A percentile compares a stretch with the other conserved stretches of the same genome.
Evolutionary conservation across 2,888 invertebrate genomes (phyloP).

Genomic region (Clunio marinus): DNA sequence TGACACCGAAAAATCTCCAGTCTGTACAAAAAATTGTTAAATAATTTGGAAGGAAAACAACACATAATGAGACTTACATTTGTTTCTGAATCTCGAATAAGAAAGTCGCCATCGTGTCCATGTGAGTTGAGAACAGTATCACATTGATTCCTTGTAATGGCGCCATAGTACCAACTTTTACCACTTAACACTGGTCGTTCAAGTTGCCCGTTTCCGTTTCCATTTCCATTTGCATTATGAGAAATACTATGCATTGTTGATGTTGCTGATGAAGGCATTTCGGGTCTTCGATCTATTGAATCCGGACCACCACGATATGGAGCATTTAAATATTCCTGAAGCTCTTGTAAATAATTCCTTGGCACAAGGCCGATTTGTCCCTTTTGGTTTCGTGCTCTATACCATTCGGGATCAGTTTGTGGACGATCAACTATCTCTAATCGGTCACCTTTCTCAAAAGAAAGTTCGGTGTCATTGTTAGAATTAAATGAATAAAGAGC

Average conservation of each 20-base stretch:
- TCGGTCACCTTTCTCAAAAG: conserved; percentile 94
- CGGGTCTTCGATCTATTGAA: conserved; percentile 54
- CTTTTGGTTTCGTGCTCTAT: conserved; percentile 87
- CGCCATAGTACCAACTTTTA: conserved; percentile 97
- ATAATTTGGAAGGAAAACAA: conserved; percentile 12
- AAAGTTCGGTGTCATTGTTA: conserved; percentile 91
- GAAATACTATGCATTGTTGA: conserved; percentile 41
- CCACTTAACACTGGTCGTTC: conserved; percentile 69
- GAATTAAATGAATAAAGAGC: conserved; percentile 92
- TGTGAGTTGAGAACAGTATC: conserved; percentile 91
- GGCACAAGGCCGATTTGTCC: conserved; percentile 95
- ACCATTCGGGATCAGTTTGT: conserved; percentile 98
- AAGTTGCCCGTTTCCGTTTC: conserved; percentile 46
- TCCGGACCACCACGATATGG: conserved; percentile 65
- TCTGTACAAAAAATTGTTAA: conserved; percentile 57
- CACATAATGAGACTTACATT: conserved; percentile 68
- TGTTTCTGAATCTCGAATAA: conserved; percentile 98
- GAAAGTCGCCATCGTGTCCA: conserved; percentile 96
- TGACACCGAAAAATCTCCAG: conserved; percentile 97
- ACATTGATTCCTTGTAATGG: conserved; percentile 92
- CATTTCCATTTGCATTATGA: conserved; percentile 42
- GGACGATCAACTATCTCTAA: conserved; percentile 95
- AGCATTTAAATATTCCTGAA: conserved; percentile 82
- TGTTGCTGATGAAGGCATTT: conserved; percentile 46
- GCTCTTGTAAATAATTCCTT: conserved; percentile 87